A percentile compares a stretch with the other conserved stretches of the same genome.
These are phyloP conservation scores for Platichthys flesus DNA, from an alignment of 2,113 vertebrate genomes.

Conservation along the genomic window DNA sequence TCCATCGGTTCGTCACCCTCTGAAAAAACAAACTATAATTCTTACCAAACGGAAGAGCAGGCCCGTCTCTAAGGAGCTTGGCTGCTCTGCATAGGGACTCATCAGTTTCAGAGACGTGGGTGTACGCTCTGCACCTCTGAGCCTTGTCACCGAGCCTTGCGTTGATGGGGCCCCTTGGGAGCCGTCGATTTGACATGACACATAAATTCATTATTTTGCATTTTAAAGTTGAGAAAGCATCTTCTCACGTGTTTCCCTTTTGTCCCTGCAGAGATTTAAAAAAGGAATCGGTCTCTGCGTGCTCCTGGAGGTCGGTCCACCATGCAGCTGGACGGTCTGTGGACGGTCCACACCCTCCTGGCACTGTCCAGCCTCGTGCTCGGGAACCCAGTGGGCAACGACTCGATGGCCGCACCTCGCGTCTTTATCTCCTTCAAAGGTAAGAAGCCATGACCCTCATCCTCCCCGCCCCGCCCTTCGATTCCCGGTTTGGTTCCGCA, in stretches of 20 bases:
- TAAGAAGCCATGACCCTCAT: conserved; percentile 54
- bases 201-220: conserved; percentile 36
- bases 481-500: conserved; percentile 4
- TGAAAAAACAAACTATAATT: conserved; percentile 45
- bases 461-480: not conserved
- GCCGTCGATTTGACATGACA: conserved; percentile 29
- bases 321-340: conserved; percentile 77
- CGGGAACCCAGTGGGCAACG: conserved; percentile 70
- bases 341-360: conserved; percentile 75
- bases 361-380: conserved; percentile 61
- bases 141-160: conserved; percentile 31
- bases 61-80: conserved; percentile 37
- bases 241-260: conserved; percentile 36
- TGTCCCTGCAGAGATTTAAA: conserved; percentile 59
- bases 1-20: conserved; percentile 43
- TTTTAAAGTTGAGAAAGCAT: conserved; percentile 2
- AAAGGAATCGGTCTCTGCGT: conserved; percentile 14
- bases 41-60: conserved; percentile 49
- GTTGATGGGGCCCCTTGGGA: conserved; percentile 44
- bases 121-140: conserved; percentile 42
- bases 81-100: conserved; percentile 47
- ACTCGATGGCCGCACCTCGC: conserved; percentile 79
- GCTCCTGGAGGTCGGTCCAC: conserved; percentile 59
- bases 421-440: conserved; percentile 86
- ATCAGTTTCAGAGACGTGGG: conserved; percentile 51